These are phyloP conservation scores for Julus scanicus DNA, from an alignment of 2,888 invertebrate species.

Conservation along the genomic window DNA sequence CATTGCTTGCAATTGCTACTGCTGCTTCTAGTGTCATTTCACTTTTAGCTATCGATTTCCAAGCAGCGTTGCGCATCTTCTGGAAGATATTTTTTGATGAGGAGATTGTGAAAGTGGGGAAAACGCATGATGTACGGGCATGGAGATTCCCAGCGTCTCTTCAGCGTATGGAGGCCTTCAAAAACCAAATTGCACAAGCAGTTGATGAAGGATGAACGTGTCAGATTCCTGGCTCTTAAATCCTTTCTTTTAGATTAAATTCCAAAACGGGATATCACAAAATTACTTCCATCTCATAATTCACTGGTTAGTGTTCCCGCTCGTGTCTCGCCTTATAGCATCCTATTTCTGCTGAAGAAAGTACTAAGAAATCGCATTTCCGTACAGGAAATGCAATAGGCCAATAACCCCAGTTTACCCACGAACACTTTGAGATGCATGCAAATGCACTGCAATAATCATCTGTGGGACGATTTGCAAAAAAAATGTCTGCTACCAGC, in stretches of 20 bases:
- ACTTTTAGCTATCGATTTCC: conserved; percentile 14
- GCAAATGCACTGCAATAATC: conserved; percentile 27
- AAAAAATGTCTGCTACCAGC: neutral
- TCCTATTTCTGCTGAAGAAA: neutral
- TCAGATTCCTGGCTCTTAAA: conserved; percentile 49
- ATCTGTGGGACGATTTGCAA: conserved; percentile 5
- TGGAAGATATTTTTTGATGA: conserved; percentile 22
- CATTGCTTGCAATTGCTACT: neutral
- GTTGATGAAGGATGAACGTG: conserved; percentile 52
- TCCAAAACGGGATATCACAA: conserved; percentile 52
- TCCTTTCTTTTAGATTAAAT: conserved; percentile 53
- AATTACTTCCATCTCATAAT: conserved; percentile 53
- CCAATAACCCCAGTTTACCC: conserved; percentile 36
- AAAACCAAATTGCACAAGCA: conserved; percentile 46
- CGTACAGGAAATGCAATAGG: neutral
- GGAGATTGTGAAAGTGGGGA: conserved; percentile 19
- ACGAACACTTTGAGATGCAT: neutral
- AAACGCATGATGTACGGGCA: conserved; percentile 36
- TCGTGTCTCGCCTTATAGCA: conserved; percentile 23
- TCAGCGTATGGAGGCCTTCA: conserved; percentile 47
- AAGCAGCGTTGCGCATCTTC: neutral
- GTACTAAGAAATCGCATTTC: conserved; percentile 24
- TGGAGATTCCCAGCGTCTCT: conserved; percentile 25
- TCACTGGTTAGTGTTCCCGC: conserved; percentile 49
- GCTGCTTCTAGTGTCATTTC: conserved; percentile 2